Evolutionary conservation across 2,888 invertebrate species (phyloP), one percentile per base, ranked within the genome.

Genomic region (Celastrina argiolus): DNA sequence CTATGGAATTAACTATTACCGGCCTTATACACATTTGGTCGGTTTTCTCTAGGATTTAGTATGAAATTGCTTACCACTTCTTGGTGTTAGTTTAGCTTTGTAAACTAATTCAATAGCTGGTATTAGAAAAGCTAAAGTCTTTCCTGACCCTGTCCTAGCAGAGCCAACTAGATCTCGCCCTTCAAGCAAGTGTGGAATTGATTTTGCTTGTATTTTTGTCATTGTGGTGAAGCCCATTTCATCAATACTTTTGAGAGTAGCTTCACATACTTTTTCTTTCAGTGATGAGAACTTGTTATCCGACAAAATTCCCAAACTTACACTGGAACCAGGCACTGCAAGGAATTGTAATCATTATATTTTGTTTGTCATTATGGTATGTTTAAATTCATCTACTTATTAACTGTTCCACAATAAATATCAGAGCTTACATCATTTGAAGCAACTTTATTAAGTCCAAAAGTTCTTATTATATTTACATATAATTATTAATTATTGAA

Each of bases 121-220:
- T 75, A 99, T 95, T 0, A 99, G 93, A 80, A 99, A 99, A 0
- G 99, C 98, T 66, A 99, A 83, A 0, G 99, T 99, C 87, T 99
- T 99, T 72, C 98, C 98, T 10, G 98, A 98, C 0, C 99, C 99
- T n/a, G 99, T 99, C 85, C 96, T 96, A 0, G 99, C 99, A 41
- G 97, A 95, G 58, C 98, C 99, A 45, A 99, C 96, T 61, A 99
- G 87, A 92, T 99, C 99, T 71, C 97, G 92, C 0, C 98, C 98
- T 85, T 98, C 97, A 10, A 99, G 85, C 39, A 99, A 87, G 16
- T 96, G 95, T 0, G 98, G 97, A 78, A 99, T 97, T 0, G 97
- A 92, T 80, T 95, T 96, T 0, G 97, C 95, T 83, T 97, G 99
- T 76, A 99, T 99, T 87, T 98, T 97, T 2, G 99, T 99, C 97